phyloP scores from a whole-genome alignment of 2,888 invertebrate genomes.

The Yponomeuta malinellus region DNA sequence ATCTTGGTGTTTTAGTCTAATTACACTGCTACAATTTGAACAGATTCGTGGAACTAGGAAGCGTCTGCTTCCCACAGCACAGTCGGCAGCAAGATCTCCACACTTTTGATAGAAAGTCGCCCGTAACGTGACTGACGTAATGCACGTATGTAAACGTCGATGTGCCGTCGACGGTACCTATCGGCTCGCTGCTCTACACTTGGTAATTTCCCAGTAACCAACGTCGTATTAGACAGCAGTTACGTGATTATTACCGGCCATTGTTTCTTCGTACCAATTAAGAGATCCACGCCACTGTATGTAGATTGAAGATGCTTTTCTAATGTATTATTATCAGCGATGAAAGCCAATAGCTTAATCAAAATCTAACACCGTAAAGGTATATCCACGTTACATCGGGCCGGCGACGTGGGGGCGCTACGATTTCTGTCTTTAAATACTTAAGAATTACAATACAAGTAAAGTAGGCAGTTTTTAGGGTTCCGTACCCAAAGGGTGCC shows the following conservation, averaged over 20 bases:
- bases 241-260: constrained; percentile 10
- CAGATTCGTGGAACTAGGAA: not conserved
- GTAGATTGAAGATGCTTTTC: not conserved
- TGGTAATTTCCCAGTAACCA: constrained; percentile 8
- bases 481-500: too few relatives aligned
- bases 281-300: not conserved
- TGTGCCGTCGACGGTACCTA: too few relatives aligned
- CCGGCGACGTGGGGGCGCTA: too few relatives aligned
- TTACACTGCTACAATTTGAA: not conserved
- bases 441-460: too few relatives aligned
- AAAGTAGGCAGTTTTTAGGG: too few relatives aligned
- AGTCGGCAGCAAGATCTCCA: too few relatives aligned
- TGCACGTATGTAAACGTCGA: too few relatives aligned
- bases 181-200: not conserved
- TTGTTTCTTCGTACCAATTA: constrained; percentile 5
- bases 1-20: not conserved
- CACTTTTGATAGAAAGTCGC: too few relatives aligned
- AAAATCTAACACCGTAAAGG: not conserved
- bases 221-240: not conserved
- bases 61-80: not conserved
- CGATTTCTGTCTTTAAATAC: too few relatives aligned
- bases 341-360: not conserved
- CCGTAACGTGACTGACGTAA: too few relatives aligned
- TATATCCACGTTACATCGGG: too few relatives aligned
- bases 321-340: not conserved